Evolutionary conservation across 2,113 vertebrate species (phyloP), one percentile per base, ranked within the genome.

Genomic region (Corythaixoides concolor): DNA sequence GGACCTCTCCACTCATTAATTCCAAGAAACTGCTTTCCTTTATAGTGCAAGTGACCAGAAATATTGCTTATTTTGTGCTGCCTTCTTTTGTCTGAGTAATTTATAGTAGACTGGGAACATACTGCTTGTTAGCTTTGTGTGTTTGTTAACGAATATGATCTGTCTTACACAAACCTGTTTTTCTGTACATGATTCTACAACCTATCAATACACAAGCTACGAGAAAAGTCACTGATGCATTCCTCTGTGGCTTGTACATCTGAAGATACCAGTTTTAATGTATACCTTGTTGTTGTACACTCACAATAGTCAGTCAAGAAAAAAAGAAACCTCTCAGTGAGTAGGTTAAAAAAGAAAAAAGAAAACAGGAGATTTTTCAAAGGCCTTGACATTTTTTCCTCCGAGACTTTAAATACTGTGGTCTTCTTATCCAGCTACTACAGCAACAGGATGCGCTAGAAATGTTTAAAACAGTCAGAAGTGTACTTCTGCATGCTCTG

Each of bases 41-140:
- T 91, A 76, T 68, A 76, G 49, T n/a, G 23, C 91, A 82, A 93
- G 58, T 91, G 77, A 89, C 93, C 85, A 95, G 66, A 92, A 96
- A 82, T 89, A 60, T 3, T 77, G n/a, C 45, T 94, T 88, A 66
- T 95, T 95, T 93, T 94, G 70, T 68, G 32, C 47, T 89, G 43
- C 77, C 85, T 96, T 96, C 53, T 84, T 88, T 94, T 84, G 78
- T 68, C 79, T 93, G 78, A 85, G 83, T 95, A 64, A 85, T 96
- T 89, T 94, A 33, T 93, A 74, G 88, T 55, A 85, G 67, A 47
- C 35, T 82, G 68, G 64, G 77, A 91, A 83, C 69, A 59, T 58
- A 50, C 28, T 83, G 72, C 67, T 90, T 84, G 33, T 95, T 75
- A 92, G 30, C 39, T 85, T 83, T 89, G 59, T 12, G 1, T 69